Percentiles rank a stretch among this genome's conserved stretches.
phyloP scores from a whole-genome alignment of 2,113 vertebrate genomes.

The Etheostoma spectabile region DNA sequence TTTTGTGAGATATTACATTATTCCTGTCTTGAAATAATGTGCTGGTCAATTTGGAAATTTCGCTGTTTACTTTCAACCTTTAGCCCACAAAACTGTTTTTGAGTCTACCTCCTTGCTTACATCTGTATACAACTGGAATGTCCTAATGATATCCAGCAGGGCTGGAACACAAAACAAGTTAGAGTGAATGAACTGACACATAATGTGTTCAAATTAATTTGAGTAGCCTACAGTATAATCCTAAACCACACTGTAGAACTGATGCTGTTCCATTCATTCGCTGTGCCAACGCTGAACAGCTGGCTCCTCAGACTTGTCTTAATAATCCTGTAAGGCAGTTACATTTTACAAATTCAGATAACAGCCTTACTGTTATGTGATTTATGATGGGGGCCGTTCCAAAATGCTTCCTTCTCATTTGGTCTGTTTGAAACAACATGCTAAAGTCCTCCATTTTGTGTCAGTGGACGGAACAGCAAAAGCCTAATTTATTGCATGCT shows the following conservation, averaged over 20 bases:
- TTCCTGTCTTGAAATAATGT: constrained; percentile 1
- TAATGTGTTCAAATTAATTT: background rate
- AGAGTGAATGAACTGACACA: background rate
- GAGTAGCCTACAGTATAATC: background rate
- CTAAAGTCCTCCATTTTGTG: background rate
- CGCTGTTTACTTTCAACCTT: background rate
- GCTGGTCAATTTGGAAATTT: constrained; percentile 16
- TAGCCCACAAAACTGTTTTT: background rate
- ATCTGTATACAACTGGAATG: background rate
- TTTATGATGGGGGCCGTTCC: background rate
- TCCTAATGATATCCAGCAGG: background rate
- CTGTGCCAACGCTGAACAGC: background rate
- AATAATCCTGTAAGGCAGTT: background rate
- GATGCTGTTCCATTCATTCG: background rate
- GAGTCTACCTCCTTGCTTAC: background rate
- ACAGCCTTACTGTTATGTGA: background rate
- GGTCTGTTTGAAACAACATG: background rate
- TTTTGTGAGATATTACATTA: constrained; percentile 14
- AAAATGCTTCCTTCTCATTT: background rate
- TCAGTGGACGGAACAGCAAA: background rate
- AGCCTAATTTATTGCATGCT: background rate
- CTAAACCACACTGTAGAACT: background rate
- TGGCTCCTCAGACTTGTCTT: background rate
- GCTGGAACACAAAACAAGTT: background rate
- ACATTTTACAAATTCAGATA: background rate